Evolutionary conservation across 2,797 vertebrate species (phyloP), one percentile per base, ranked within the genome.

Genomic region (Mus minutoides): DNA sequence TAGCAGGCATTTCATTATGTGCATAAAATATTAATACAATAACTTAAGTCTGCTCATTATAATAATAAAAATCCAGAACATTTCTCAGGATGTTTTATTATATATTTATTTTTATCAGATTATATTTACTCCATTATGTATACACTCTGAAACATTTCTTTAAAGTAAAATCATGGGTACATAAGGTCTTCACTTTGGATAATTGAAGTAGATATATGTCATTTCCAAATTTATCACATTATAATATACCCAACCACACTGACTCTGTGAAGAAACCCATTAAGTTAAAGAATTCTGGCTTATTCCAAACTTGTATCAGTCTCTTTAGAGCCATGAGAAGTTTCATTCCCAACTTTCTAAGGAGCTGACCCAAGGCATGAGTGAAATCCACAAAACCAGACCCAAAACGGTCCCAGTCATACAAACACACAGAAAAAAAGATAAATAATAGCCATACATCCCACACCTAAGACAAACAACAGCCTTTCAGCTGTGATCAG

Each of bases 171-270:
- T 11, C 13, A 84, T 21, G 17, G 2, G 1, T 83, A 79, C 73
- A 56, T 16, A 14, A 3, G 1, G 83, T 79, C 4, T 91, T 94
- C 10, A 64, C 49, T 10, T 37, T 26, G 34, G 43, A 79, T n/a
- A 91, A 79, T 73, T 82, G 75, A 26, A 93, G 31, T 88, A 89
- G 2, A 79, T 2, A 43, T 34, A 52, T 29, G 52, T 46, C n/a
- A 94, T 91, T 91, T 83, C 49, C 73, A 64, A 40, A 69, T 87
- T 29, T 67, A 14, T 75, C 46, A 84, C 34, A 58, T 80, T 90
- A 67, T 40, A 4, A 67, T 31, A 2, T 37, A 64, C 69, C 54
- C 77, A 88, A 37, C 40, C 49, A 6, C 24, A 54, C 6, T n/a
- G 52, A 69, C 16, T 71, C 26, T 43, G 17, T 21, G 8, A 17